phyloP scores from a whole-genome alignment of 2,113 vertebrate genomes.

The sheep (Ovis aries) region DNA sequence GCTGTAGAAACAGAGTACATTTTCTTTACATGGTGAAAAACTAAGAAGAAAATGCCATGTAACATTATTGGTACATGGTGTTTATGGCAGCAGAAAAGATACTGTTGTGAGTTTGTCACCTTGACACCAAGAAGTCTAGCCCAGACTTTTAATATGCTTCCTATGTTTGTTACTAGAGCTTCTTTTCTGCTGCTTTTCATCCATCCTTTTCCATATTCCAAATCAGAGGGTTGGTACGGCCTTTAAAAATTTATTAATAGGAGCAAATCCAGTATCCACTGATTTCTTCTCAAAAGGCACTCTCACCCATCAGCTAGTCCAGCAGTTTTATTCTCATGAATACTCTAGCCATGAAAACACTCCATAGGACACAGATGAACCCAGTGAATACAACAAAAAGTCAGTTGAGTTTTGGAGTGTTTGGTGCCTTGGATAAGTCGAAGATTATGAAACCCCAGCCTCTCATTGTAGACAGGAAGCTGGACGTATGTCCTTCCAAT shows the following conservation, averaged over 20 bases:
- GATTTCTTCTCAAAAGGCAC: conserved; percentile 4
- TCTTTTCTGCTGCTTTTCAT: background rate
- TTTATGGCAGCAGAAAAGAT: background rate
- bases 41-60: background rate
- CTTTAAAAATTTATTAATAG: conserved; percentile 51
- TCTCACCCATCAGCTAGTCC: conserved; percentile 90
- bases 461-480: conserved; percentile 97
- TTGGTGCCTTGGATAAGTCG: conserved; percentile 94
- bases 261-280: conserved; percentile 15
- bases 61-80: background rate
- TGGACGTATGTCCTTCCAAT: conserved; percentile 95
- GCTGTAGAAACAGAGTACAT: background rate
- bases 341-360: conserved; percentile 97
- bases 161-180: background rate
- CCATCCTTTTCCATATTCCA: background rate
- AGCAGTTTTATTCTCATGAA: conserved; percentile 98
- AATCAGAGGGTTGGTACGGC: background rate
- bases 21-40: background rate
- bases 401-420: conserved; percentile 95
- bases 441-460: conserved; percentile 95
- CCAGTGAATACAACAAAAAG: conserved; percentile 96
- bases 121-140: background rate
- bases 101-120: background rate
- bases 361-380: conserved; percentile 94
- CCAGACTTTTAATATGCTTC: background rate